Evolutionary conservation across 1,140 invertebrate species (phyloP), one percentile per base, ranked within the genome.

Genomic region (Pemphigus obesinymphae): DNA sequence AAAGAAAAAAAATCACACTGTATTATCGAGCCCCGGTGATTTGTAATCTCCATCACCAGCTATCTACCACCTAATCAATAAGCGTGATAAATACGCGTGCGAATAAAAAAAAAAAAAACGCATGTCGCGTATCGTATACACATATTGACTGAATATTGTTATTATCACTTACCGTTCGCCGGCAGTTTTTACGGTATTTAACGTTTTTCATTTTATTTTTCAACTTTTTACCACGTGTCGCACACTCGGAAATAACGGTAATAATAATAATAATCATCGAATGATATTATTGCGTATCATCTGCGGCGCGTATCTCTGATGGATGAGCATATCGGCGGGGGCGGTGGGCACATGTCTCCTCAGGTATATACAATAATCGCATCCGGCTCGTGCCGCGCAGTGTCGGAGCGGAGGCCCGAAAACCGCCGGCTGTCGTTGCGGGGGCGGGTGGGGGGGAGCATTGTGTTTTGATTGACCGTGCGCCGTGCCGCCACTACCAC

Each of bases 381-480:
- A 31, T 31, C 26, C 29, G 61, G 61, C 61, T 63, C 61, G 61
- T 66, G 63, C 63, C 63, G 34, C 31, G 34, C 31, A 23, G 17
- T 31, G 61, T 17, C 63, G 7, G 31, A 20, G 15, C 11, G 20
- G 5, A 61, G 58, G 26, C 29, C 15, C 61, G 29, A 26, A 43
- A 45, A 43, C 37, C 68, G 68, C 40, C 17, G 40, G 68, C 40
- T 10, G 34, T n/a, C 37, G 23, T 70, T 26, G 68, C 68, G 68
- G 37, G 37, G 37, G 68, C 23, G 63, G 34, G 68, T n/a, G 34
- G 34, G 66, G 11, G 37, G 23, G 40, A 70, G 37, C 68, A 70
- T 70, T 70, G 68, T 70, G 68, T 45, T 70, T 70, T 70, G 68
- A 70, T 70, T 70, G 68, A 45, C 68, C 20, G 23, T 17, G 20